phyloP scores from a whole-genome alignment of 2,797 vertebrate genomes.

The Schizothorax lantsangensis region DNA sequence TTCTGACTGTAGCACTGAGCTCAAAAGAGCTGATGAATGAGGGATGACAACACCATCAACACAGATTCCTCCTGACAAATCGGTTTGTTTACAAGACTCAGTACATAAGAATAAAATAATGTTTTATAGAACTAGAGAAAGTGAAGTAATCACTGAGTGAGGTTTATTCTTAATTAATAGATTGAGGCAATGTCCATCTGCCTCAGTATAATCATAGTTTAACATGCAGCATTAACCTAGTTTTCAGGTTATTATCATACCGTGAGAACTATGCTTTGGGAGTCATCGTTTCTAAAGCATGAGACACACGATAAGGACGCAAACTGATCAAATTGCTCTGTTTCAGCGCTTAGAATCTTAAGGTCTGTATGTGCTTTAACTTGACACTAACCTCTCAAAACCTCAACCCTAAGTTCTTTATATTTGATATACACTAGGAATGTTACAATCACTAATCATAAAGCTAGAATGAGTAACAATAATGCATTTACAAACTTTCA shows the following conservation, averaged over 20 bases:
- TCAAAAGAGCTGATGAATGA: constrained; percentile 55
- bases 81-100: not conserved
- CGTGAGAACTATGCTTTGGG: not conserved
- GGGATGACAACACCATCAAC: constrained; percentile 54
- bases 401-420: not conserved
- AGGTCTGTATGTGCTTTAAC: not conserved
- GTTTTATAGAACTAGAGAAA: not conserved
- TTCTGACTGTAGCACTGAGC: constrained; percentile 48
- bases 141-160: not conserved
- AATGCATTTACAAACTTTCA: not conserved
- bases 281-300: constrained; percentile 1
- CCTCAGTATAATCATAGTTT: not conserved
- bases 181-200: not conserved
- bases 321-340: not conserved
- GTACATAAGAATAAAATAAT: not conserved
- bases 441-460: not conserved
- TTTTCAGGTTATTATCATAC: constrained; percentile 2
- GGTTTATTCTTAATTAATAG: not conserved
- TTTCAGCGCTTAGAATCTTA: not conserved
- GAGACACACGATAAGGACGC: not conserved
- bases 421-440: not conserved
- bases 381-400: not conserved
- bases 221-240: not conserved
- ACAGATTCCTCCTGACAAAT: constrained; percentile 14
- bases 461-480: not conserved